These are phyloP conservation scores for Syndactyla subalaris DNA, from an alignment of 2,797 vertebrate species.

Conservation along the genomic window DNA sequence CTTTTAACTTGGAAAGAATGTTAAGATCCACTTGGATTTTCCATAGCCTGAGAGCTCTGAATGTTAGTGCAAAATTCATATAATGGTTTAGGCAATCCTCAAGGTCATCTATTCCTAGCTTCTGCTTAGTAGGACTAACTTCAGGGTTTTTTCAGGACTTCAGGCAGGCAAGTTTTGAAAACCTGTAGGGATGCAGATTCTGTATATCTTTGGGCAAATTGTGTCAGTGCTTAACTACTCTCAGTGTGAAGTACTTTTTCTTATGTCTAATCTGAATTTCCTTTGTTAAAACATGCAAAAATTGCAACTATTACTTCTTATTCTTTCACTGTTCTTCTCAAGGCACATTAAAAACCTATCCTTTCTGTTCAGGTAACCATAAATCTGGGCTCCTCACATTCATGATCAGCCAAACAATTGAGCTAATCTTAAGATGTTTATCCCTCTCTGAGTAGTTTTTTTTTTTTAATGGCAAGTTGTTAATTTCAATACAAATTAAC, in stretches of 20 bases:
- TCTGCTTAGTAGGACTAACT: not conserved
- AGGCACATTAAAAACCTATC: rapidly evolving
- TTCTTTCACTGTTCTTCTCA: not conserved
- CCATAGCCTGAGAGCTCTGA: not conserved
- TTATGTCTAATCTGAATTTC: not conserved
- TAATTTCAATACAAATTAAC: not conserved
- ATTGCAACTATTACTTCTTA: not conserved
- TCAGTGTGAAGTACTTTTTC: not conserved
- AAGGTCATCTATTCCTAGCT: not conserved
- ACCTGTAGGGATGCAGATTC: not conserved
- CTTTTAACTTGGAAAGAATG: not conserved
- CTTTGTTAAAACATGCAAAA: not conserved
- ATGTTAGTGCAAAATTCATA: not conserved
- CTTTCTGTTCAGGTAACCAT: not conserved
- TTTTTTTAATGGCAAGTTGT: not conserved
- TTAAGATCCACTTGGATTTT: not conserved
- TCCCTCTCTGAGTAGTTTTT: not conserved
- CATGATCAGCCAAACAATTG: not conserved
- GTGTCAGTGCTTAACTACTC: not conserved
- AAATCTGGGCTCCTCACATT: not conserved
- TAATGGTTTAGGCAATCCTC: not conserved
- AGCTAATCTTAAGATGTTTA: not conserved
- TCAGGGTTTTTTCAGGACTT: not conserved
- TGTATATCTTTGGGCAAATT: not conserved
- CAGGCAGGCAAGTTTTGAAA: not conserved